These are phyloP conservation scores for Heliothis virescens DNA, from an alignment of 1,140 invertebrate species.

Conservation along the genomic window DNA sequence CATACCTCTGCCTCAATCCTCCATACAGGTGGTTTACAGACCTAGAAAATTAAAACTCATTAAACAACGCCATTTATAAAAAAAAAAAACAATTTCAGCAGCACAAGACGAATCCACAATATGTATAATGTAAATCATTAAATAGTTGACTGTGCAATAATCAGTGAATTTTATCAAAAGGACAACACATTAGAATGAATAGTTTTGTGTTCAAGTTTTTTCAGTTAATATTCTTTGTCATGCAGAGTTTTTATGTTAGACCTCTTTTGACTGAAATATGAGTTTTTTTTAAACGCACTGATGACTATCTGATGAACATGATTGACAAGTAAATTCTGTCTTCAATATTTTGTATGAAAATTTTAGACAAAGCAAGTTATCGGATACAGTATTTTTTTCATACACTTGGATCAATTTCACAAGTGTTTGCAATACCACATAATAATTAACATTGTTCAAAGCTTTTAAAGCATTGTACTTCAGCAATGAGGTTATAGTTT, in stretches of 20 bases:
- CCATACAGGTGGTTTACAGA: slow-evolving; percentile 73
- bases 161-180: slow-evolving; percentile 18
- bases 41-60: slow-evolving; percentile 75
- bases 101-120: slow-evolving; percentile 43
- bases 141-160: slow-evolving; percentile 40
- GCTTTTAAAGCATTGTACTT: slow-evolving; percentile 32
- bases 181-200: slow-evolving; percentile 33
- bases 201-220: neutral
- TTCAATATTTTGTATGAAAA: too few relatives aligned
- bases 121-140: slow-evolving; percentile 18
- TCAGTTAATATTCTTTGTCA: neutral
- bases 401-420: neutral
- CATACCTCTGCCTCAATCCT: slow-evolving; percentile 67
- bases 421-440: neutral
- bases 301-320: neutral
- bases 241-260: neutral
- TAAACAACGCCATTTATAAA: slow-evolving; percentile 15
- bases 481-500: slow-evolving; percentile 23
- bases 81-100: slow-evolving; percentile 13
- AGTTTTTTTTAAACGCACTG: neutral
- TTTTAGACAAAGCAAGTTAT: too few relatives aligned
- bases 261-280: neutral
- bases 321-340: too few relatives aligned
- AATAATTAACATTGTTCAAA: slow-evolving; percentile 32
- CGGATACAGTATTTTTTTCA: neutral